A percentile compares a stretch with the other conserved stretches of the same genome.
Conservation (phyloP, 1,140 invertebrate genomes). For the Halesus radiatus region DNA sequence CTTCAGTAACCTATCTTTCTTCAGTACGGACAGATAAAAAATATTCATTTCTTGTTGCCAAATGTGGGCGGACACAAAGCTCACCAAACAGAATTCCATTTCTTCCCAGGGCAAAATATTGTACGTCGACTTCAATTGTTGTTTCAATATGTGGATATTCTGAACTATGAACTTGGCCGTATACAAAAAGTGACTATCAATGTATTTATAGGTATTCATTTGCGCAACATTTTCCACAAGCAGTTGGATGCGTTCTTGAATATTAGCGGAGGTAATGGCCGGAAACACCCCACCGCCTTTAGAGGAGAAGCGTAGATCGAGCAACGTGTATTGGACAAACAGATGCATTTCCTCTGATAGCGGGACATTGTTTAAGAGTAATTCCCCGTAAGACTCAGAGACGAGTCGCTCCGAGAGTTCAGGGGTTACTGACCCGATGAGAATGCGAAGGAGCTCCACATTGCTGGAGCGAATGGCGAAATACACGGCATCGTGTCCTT, state of each 20-base stretch:
- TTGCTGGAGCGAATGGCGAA: too few relatives aligned
- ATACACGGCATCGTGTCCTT: too few relatives aligned
- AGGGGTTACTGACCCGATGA: too few relatives aligned
- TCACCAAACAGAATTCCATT: background rate
- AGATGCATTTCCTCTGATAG: background rate
- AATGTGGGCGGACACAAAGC: background rate
- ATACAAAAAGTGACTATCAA: background rate
- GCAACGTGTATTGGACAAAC: background rate
- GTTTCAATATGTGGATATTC: background rate
- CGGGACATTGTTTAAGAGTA: background rate
- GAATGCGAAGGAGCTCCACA: too few relatives aligned
- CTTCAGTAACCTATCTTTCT: background rate
- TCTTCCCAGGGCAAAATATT: conserved; percentile 1
- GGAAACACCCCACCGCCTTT: background rate
- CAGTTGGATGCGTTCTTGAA: background rate
- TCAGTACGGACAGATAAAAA: background rate
- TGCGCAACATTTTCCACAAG: background rate
- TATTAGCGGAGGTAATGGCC: background rate
- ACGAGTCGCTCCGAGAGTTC: too few relatives aligned
- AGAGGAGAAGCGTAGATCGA: background rate
- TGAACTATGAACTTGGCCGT: background rate
- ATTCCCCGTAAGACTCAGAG: too few relatives aligned
- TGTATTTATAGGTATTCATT: background rate
- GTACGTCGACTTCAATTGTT: background rate
- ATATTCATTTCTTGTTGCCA: background rate